These are phyloP conservation scores for Leptothorax acervorum DNA, from an alignment of 2,888 invertebrate genomes.

Conservation along the genomic window DNA sequence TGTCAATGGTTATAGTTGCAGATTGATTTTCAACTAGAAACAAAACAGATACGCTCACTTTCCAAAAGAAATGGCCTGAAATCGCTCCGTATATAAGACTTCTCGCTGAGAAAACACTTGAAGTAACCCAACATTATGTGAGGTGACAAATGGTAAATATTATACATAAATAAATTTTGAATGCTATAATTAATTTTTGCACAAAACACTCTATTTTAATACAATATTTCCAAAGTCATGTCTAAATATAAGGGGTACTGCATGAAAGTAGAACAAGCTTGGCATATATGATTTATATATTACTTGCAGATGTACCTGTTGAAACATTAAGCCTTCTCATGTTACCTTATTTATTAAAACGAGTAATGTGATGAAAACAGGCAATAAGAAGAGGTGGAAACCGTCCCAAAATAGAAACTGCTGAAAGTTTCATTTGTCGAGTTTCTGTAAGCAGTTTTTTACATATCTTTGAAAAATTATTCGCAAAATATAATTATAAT, in stretches of 20 bases:
- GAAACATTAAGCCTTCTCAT: background rate
- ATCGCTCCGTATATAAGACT: conserved; percentile 9
- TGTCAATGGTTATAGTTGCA: background rate
- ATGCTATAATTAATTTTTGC: too few relatives aligned
- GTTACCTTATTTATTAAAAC: background rate
- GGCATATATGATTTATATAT: background rate
- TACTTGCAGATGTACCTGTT: background rate
- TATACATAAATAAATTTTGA: too few relatives aligned
- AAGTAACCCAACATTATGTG: background rate
- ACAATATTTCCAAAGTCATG: too few relatives aligned
- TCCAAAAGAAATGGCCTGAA: conserved; percentile 1
- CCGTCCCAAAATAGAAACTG: background rate
- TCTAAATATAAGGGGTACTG: too few relatives aligned
- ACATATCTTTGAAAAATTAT: background rate
- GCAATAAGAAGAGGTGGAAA: background rate
- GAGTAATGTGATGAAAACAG: background rate
- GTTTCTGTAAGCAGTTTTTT: conserved; percentile 13
- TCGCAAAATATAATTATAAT: background rate
- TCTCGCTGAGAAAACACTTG: background rate
- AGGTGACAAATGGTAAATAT: background rate
- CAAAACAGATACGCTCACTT: background rate
- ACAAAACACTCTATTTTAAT: background rate
- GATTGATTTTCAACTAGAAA: background rate
- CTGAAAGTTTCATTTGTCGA: background rate
- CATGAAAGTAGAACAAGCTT: too few relatives aligned